These are phyloP conservation scores for Drosophila tani DNA, from an alignment of 1,140 invertebrate genomes.

Conservation along the genomic window DNA sequence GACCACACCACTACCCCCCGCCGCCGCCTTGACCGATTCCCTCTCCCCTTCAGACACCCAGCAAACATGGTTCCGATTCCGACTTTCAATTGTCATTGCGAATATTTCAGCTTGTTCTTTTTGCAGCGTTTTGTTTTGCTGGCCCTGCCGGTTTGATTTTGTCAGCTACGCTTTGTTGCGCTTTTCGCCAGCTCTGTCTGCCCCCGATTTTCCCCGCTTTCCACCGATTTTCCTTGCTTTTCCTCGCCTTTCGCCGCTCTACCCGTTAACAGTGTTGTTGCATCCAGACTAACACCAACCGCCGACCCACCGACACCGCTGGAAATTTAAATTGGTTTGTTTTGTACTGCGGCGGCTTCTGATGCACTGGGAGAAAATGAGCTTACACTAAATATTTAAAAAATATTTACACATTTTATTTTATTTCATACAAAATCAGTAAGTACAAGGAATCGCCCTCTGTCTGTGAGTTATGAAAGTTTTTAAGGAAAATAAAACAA, in stretches of 20 bases:
- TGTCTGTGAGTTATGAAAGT: too few relatives aligned
- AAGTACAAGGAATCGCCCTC: not conserved
- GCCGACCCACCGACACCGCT: constrained; percentile 51
- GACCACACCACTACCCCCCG: not conserved
- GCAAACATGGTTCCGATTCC: constrained; percentile 42
- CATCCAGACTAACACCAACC: constrained; percentile 22
- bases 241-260: not conserved
- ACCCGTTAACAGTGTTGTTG: constrained; percentile 53
- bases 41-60: not conserved
- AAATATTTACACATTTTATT: not conserved
- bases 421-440: not conserved
- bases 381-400: not conserved
- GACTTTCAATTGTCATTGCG: constrained; percentile 70
- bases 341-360: constrained; percentile 73
- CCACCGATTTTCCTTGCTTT: constrained; percentile 17
- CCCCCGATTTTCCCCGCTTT: constrained; percentile 14
- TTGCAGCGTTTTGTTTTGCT: constrained; percentile 46
- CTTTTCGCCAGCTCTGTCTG: constrained; percentile 69
- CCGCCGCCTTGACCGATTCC: not conserved
- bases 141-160: constrained; percentile 70
- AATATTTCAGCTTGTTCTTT: constrained; percentile 58
- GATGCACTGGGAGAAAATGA: constrained; percentile 7
- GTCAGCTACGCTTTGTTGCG: constrained; percentile 81
- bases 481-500: too few relatives aligned
- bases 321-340: constrained; percentile 83